Percentiles rank a stretch among this genome's conserved stretches.
These are phyloP conservation scores for Drepanosiphum platanoidis DNA, from an alignment of 2,888 invertebrate genomes.

Conservation along the genomic window DNA sequence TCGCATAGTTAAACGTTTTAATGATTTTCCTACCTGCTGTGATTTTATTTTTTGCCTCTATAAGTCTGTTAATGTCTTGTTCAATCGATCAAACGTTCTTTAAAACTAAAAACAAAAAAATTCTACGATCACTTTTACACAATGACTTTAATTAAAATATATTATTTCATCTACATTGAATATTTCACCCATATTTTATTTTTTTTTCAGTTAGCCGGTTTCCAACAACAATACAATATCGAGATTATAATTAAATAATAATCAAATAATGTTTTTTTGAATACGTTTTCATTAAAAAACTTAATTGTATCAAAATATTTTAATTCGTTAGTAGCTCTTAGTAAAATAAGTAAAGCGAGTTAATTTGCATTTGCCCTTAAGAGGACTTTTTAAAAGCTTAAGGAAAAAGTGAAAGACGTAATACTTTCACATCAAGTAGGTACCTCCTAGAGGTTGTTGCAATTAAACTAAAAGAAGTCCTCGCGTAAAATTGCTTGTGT, in stretches of 20 bases:
- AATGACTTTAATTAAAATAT: too few species aligned
- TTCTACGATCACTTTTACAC: background rate
- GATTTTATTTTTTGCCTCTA: background rate
- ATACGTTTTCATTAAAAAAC: background rate
- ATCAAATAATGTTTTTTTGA: background rate
- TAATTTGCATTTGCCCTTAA: slow-evolving; percentile 30
- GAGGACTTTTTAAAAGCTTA: slow-evolving; percentile 22
- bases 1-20: too few species aligned
- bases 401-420: slow-evolving; percentile 28
- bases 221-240: background rate
- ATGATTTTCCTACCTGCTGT: too few species aligned
- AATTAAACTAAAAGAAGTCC: background rate
- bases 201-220: background rate
- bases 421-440: slow-evolving; percentile 28
- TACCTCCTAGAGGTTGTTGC: too few species aligned
- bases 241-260: background rate
- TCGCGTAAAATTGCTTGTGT: background rate
- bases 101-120: too few species aligned
- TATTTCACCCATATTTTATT: background rate
- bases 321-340: background rate
- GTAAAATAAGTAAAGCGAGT: background rate
- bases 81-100: background rate
- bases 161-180: background rate
- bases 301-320: slow-evolving; percentile 13
- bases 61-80: background rate